Percentiles rank a stretch among this genome's conserved stretches.
Conservation (phyloP, 2,113 vertebrate species). For the Glareola pratincola region DNA sequence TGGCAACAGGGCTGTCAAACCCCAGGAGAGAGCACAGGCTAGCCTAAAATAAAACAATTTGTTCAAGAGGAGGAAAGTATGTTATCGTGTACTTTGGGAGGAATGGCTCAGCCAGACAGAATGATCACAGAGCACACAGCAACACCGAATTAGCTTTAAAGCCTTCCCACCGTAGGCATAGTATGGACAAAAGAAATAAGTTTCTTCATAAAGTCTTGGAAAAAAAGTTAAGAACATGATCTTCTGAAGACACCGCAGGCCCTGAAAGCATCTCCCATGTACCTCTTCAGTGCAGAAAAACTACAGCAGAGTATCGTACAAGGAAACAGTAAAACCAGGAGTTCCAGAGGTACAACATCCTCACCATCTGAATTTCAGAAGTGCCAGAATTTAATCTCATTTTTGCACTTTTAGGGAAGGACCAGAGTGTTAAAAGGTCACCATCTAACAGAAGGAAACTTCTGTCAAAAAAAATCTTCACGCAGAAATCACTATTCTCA, state of each 20-base stretch:
- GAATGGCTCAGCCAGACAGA: background rate
- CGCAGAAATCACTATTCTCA: fast-evolving
- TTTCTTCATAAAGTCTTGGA: background rate
- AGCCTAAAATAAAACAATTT: background rate
- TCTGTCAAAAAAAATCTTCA: background rate
- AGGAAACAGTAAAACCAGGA: background rate
- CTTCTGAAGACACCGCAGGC: background rate
- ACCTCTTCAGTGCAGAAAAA: background rate
- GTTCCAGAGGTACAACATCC: background rate
- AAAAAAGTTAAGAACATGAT: background rate
- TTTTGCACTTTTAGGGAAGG: background rate
- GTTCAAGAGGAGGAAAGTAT: background rate
- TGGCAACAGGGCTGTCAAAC: background rate
- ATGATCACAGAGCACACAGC: background rate
- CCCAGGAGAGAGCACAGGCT: background rate
- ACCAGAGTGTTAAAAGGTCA: background rate
- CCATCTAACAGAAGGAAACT: background rate
- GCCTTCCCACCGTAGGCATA: background rate
- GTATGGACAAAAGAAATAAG: background rate
- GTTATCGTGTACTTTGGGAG: background rate
- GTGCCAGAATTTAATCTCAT: background rate
- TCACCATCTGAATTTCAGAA: background rate
- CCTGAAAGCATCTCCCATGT: background rate
- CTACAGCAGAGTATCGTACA: background rate
- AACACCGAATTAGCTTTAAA: background rate